Conservation (phyloP, 1,140 invertebrate genomes). For the Homalodisca vitripennis region DNA sequence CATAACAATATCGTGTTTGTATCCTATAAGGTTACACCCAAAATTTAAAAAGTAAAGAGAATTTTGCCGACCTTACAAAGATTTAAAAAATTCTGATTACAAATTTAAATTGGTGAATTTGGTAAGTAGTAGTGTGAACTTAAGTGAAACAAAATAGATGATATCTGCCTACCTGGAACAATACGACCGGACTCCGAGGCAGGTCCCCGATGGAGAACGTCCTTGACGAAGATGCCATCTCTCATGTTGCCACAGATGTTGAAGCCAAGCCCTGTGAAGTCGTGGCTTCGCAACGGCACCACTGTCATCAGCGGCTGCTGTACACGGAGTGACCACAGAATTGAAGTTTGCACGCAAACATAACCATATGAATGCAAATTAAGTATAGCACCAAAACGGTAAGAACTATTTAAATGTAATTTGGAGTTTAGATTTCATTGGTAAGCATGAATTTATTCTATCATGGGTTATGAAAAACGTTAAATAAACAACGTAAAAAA, state of each 20-base stretch:
- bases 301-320: slow-evolving; percentile 56
- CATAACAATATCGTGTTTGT: too few species aligned
- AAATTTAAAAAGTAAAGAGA: too few species aligned
- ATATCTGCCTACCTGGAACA: slow-evolving; percentile 76
- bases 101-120: too few species aligned
- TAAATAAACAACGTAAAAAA: too few species aligned
- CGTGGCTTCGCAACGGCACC: slow-evolving; percentile 76
- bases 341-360: too few species aligned
- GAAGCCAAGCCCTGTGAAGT: slow-evolving; percentile 90
- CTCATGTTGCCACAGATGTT: slow-evolving; percentile 85
- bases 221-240: slow-evolving; percentile 86
- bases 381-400: neutral
- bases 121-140: too few species aligned
- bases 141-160: too few species aligned
- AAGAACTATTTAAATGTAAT: neutral
- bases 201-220: slow-evolving; percentile 81
- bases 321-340: too few species aligned
- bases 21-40: too few species aligned
- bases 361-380: neutral
- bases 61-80: too few species aligned
- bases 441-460: neutral
- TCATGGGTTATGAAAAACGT: neutral
- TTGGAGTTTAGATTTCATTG: neutral
- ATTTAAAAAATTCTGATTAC: too few species aligned
- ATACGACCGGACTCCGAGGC: slow-evolving; percentile 81